A percentile compares a stretch with the other conserved stretches of the same genome.
phyloP scores from a whole-genome alignment of 2,888 invertebrate genomes.

The Orthosia gothica region DNA sequence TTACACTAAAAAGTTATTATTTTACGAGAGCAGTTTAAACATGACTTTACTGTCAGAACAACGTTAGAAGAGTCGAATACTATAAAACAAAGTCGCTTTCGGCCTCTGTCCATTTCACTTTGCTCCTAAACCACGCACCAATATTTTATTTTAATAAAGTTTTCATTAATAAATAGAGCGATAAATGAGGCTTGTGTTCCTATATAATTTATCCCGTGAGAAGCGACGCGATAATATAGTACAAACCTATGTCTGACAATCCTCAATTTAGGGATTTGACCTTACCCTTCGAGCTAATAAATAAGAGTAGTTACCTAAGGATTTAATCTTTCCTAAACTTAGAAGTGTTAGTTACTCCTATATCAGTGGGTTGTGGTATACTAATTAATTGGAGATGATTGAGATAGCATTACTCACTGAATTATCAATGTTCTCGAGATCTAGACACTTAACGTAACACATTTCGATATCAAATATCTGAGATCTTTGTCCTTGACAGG shows the following conservation, averaged over 20 bases:
- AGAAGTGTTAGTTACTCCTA: not conserved
- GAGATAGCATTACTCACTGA: slow-evolving; percentile 35
- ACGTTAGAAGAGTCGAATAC: no score
- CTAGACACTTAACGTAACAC: slow-evolving; percentile 35
- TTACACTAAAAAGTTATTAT: no score
- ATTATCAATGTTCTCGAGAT: slow-evolving; percentile 28
- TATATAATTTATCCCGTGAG: no score
- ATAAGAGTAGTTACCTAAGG: not conserved
- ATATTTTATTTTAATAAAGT: no score
- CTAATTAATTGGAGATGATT: slow-evolving; percentile 52
- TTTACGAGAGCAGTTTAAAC: no score
- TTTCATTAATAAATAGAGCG: no score
- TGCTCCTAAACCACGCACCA: no score
- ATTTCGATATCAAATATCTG: slow-evolving; percentile 38
- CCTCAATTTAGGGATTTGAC: not conserved
- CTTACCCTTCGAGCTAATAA: not conserved
- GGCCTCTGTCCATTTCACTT: no score
- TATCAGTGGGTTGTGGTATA: not conserved
- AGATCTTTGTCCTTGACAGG: slow-evolving; percentile 15
- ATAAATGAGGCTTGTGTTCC: no score
- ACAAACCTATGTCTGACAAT: not conserved
- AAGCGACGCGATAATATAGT: no score
- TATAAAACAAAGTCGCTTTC: no score
- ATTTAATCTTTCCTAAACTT: slow-evolving; percentile 3
- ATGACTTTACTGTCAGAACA: no score